phyloP scores from a whole-genome alignment of 2,888 invertebrate species.

The Eucera pruinosa region DNA sequence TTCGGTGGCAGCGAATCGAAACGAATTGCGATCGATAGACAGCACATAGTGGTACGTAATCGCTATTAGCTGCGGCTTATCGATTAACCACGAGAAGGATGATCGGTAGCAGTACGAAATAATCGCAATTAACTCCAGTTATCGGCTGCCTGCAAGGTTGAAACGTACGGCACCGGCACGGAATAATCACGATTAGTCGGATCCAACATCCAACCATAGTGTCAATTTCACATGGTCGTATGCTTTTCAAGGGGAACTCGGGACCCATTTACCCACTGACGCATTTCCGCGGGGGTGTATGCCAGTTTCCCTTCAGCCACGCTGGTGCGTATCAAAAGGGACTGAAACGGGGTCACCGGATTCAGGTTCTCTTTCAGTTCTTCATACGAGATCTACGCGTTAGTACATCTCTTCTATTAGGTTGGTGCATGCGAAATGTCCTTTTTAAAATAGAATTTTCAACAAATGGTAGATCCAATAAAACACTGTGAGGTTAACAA shows the following conservation, averaged over 20 bases:
- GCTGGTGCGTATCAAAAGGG: slow-evolving; percentile 40
- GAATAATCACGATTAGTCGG: slow-evolving; percentile 48
- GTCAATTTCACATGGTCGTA: slow-evolving; percentile 19
- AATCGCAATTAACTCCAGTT: slow-evolving; percentile 45
- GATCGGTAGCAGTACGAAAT: slow-evolving; percentile 45
- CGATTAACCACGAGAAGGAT: slow-evolving; percentile 33
- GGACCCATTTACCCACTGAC: slow-evolving; percentile 37
- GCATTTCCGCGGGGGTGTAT: slow-evolving; percentile 26
- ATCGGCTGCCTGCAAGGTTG: slow-evolving; percentile 18
- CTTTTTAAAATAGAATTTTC: too few species aligned
- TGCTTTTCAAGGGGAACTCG: slow-evolving; percentile 15
- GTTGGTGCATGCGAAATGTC: too few species aligned
- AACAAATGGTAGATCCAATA: too few species aligned
- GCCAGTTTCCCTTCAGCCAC: slow-evolving; percentile 33
- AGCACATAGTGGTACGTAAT: slow-evolving; percentile 30
- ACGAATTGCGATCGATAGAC: slow-evolving; percentile 36
- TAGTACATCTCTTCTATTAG: not conserved
- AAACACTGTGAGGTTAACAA: too few species aligned
- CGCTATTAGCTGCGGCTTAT: slow-evolving; percentile 46
- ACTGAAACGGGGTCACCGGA: slow-evolving; percentile 48
- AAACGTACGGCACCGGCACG: not conserved
- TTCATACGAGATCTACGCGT: slow-evolving; percentile 34
- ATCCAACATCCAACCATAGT: slow-evolving; percentile 19
- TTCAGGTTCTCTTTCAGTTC: slow-evolving; percentile 41
- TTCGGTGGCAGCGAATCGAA: slow-evolving; percentile 5